Conservation (phyloP, 2,113 vertebrate species). For the Crotophaga sulcirostris region DNA sequence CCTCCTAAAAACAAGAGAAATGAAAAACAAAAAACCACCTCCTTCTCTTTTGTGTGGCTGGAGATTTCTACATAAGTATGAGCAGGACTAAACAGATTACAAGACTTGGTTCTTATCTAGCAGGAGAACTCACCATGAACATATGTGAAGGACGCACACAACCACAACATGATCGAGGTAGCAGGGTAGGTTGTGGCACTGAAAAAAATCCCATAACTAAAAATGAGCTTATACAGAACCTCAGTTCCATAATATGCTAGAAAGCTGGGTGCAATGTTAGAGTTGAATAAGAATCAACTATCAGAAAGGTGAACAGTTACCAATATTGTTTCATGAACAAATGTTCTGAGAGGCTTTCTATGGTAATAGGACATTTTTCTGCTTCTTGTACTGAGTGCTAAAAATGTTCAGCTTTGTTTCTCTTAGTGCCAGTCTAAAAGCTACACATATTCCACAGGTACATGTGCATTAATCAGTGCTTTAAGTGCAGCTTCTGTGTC, state of each 20-base stretch:
- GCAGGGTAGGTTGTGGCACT: neutral
- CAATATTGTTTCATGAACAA: neutral
- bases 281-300: neutral
- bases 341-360: neutral
- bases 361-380: neutral
- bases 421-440: neutral
- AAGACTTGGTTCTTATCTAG: neutral
- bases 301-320: neutral
- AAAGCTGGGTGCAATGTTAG: neutral
- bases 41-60: neutral
- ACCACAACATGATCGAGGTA: neutral
- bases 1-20: neutral
- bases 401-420: neutral
- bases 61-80: neutral
- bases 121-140: neutral
- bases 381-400: neutral
- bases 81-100: neutral
- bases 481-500: neutral
- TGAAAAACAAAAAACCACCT: rapidly evolving
- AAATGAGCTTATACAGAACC: neutral
- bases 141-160: neutral
- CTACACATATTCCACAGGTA: neutral
- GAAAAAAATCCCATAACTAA: neutral
- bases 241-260: neutral
- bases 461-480: neutral